These are phyloP conservation scores for Mohoua ochrocephala DNA, from an alignment of 2,113 vertebrate species.

Conservation along the genomic window DNA sequence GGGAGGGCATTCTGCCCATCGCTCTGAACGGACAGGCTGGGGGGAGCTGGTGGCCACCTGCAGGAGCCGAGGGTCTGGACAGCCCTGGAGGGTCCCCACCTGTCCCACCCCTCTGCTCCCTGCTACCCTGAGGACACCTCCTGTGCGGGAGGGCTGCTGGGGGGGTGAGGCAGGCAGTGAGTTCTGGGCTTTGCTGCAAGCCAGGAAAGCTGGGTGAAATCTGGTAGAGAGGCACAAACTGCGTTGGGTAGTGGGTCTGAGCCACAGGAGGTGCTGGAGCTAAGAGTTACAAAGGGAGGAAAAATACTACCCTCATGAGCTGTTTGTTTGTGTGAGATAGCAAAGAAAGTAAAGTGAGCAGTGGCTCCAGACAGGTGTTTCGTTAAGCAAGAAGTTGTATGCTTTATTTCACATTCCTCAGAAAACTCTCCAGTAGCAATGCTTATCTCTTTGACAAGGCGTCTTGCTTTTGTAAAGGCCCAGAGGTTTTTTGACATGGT, in stretches of 20 bases:
- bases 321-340: background rate
- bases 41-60: accelerated
- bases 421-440: background rate
- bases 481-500: background rate
- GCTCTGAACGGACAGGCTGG: background rate
- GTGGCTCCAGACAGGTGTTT: background rate
- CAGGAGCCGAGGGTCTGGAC: background rate
- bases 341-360: background rate
- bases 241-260: accelerated
- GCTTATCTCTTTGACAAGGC: background rate
- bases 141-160: background rate
- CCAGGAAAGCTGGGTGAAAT: background rate
- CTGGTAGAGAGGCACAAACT: background rate
- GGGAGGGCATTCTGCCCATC: background rate
- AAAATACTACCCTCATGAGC: accelerated
- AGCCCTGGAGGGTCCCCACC: background rate
- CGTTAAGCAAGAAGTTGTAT: background rate
- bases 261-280: background rate
- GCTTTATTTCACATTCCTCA: background rate
- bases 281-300: background rate
- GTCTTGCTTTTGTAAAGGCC: background rate
- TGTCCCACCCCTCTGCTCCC: background rate
- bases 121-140: too few relatives aligned
- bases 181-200: background rate
- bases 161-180: background rate